Conservation (phyloP, 1,140 invertebrate genomes). For the Xylocopa sonorina region DNA sequence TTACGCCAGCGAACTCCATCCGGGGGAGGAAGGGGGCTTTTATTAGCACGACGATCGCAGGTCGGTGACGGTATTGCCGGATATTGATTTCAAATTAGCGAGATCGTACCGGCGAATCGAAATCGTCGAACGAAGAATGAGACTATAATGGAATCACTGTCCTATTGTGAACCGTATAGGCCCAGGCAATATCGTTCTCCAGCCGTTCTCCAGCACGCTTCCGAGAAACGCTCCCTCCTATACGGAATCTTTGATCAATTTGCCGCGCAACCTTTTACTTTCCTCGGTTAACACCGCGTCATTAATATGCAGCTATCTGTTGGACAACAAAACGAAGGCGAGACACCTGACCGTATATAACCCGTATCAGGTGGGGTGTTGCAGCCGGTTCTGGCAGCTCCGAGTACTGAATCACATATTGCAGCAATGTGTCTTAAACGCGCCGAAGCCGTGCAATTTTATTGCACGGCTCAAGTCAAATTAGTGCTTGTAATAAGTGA, state of each 20-base stretch:
- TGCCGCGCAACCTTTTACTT: not conserved
- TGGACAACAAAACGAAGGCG: not conserved
- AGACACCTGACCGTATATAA: not conserved
- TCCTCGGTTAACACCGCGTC: not conserved
- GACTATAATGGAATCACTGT: constrained; percentile 30
- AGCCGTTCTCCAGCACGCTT: no score
- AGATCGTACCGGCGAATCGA: constrained; percentile 56
- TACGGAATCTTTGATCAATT: constrained; percentile 5
- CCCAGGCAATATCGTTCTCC: not conserved
- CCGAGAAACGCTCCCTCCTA: not conserved
- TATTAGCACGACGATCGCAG: constrained; percentile 44
- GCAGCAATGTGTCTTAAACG: not conserved
- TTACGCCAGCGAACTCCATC: constrained; percentile 61
- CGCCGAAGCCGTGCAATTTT: not conserved
- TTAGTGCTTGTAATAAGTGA: constrained; percentile 44
- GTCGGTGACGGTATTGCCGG: constrained; percentile 67
- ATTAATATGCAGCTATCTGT: not conserved
- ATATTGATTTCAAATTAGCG: constrained; percentile 76
- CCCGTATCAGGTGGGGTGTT: not conserved
- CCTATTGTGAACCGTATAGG: constrained; percentile 8
- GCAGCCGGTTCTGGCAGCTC: not conserved
- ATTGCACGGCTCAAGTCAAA: constrained; percentile 25
- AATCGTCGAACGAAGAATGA: constrained; percentile 27
- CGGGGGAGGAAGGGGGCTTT: constrained; percentile 47
- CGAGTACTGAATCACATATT: not conserved